Evolutionary conservation across 2,113 vertebrate genomes (phyloP).

Genomic region (Martes martes): DNA sequence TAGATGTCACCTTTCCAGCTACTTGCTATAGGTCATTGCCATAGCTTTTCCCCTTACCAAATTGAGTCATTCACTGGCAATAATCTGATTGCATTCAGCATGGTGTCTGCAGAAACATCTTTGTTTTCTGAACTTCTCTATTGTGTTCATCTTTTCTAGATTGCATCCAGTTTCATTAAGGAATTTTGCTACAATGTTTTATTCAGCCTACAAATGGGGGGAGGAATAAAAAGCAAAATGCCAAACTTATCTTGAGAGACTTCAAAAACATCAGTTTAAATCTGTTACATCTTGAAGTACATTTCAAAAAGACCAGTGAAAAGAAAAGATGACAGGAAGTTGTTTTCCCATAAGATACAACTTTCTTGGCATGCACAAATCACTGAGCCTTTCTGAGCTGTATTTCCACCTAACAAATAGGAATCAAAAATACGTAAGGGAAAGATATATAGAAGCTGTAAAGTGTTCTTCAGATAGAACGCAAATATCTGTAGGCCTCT

Average conservation of each 20-base stretch:
- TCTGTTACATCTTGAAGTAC: neutral
- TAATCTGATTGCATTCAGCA: conserved; percentile 63
- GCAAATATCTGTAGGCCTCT: neutral
- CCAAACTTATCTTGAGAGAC: neutral
- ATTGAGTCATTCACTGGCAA: conserved; percentile 63
- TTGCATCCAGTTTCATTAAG: conserved; percentile 56
- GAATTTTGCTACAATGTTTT: conserved; percentile 44
- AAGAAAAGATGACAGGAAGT: neutral
- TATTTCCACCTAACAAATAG: neutral
- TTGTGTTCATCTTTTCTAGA: conserved; percentile 57
- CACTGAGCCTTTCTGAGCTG: neutral
- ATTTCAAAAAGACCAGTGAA: neutral
- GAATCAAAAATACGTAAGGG: neutral
- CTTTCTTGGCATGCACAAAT: neutral
- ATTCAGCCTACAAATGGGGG: neutral
- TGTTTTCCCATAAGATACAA: neutral
- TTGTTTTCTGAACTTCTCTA: conserved; percentile 42
- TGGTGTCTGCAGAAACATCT: conserved; percentile 52
- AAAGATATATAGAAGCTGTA: neutral
- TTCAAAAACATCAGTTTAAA: neutral
- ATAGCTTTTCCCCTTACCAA: conserved; percentile 52
- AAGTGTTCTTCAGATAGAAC: neutral
- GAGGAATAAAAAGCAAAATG: neutral
- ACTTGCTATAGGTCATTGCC: neutral
- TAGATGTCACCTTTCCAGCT: neutral